Base-by-base conservation (phyloP, 1,140 invertebrate species). In the Pseudomyrmex pallidus region DNA sequence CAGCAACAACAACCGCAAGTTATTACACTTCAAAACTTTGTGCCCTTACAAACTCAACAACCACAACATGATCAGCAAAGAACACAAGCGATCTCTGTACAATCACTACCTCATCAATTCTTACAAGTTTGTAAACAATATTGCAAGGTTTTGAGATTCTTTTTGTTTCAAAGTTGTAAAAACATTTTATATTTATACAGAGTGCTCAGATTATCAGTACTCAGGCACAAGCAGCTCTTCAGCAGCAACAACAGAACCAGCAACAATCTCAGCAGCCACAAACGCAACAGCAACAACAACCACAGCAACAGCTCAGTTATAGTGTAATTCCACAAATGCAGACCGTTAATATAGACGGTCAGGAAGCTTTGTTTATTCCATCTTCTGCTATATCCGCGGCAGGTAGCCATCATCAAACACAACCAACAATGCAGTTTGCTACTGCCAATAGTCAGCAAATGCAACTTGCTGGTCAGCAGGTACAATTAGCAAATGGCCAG, bases 351-450 rank as follows among this genome's bases (percentile, higher is more conserved):
- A 97, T 99, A 7, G 98, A 98, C 93, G 98, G 98, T 0, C 98
- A 98, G 91, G 98, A 99, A 91, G 98, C 98, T 0, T 95, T 99
- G 25, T 97, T 98, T 92, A 97, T 98, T 90, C 98, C 97, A 62
- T 96, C 93, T 57, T 95, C 92, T 0, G 93, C 94, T 7, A 95
- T 93, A 90, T 92, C 92, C 2, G 91, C 91, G 0, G 89, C 91
- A 3, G 90, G 86, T 8, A 77, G 78, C 17, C 93, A 94, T 85
- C 93, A 94, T 74, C 94, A 94, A 50, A 74, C 87, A 0, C 92
- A 93, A 50, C 92, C 93, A 0, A 89, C 93, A 0, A 93, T 94
- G 93, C 93, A 94, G 50, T 94, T 94, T 48, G 63, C 93, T 2
- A 91, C 92, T 44, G 90, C 93, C 82, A 93, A 94, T 73, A 94